Evolutionary conservation across 2,797 vertebrate species (phyloP).

Genomic region (Brachyalestes nurse): DNA sequence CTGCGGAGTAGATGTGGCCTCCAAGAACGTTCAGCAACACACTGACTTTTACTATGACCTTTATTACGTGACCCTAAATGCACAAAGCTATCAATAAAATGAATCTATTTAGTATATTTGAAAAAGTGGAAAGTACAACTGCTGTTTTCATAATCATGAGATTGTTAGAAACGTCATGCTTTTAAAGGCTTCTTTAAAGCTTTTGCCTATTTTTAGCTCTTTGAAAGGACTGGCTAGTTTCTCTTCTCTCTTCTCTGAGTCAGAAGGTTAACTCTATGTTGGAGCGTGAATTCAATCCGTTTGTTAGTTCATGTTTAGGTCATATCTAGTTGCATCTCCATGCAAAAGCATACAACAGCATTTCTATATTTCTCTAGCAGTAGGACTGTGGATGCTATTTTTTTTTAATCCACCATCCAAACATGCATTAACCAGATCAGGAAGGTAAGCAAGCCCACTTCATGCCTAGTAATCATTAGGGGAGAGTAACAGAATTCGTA

Average conservation of each 20-base stretch:
- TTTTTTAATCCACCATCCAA: too few relatives aligned
- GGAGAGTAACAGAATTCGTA: too few relatives aligned
- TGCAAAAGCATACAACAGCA: background rate
- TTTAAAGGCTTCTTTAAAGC: slow-evolving; percentile 2
- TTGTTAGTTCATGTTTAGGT: background rate
- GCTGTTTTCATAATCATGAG: background rate
- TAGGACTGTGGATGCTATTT: too few relatives aligned
- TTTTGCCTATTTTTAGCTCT: slow-evolving; percentile 10
- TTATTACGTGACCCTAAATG: background rate
- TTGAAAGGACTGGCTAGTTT: background rate
- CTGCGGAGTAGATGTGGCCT: background rate
- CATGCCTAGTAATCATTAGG: too few relatives aligned
- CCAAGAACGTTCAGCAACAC: background rate
- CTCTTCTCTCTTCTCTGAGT: background rate
- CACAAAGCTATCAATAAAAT: slow-evolving; percentile 3
- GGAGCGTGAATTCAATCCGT: background rate
- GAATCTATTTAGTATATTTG: background rate
- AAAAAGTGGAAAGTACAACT: background rate
- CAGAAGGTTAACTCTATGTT: slow-evolving; percentile 9
- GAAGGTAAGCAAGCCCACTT: too few relatives aligned
- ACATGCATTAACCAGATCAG: too few relatives aligned
- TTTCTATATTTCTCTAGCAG: background rate
- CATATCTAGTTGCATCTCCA: background rate
- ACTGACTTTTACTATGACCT: background rate
- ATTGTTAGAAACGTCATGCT: background rate